A percentile compares a stretch with the other conserved stretches of the same genome.
These are phyloP conservation scores for Characodon lateralis DNA, from an alignment of 2,797 vertebrate species.

Conservation along the genomic window DNA sequence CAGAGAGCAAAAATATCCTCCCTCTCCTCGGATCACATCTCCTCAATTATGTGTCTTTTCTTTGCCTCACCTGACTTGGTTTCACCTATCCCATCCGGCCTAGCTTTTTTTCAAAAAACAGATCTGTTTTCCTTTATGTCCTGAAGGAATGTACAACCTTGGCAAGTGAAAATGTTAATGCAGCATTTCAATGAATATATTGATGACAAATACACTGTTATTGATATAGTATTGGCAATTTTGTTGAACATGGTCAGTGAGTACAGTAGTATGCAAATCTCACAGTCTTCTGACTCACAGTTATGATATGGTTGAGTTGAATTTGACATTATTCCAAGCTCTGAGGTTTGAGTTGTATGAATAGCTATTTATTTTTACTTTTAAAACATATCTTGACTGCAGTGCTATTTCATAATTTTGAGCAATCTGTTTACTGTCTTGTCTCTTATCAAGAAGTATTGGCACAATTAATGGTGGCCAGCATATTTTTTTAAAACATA, in stretches of 20 bases:
- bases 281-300: not conserved
- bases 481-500: no score
- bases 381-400: not conserved
- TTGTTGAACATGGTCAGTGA: not conserved
- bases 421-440: not conserved
- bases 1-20: conserved; percentile 40
- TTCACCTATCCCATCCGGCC: not conserved
- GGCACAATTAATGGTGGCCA: not conserved
- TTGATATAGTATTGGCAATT: not conserved
- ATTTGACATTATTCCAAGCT: not conserved
- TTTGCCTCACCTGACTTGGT: conserved; percentile 7
- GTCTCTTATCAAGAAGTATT: not conserved
- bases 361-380: not conserved
- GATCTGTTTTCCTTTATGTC: not conserved
- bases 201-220: no score
- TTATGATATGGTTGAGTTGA: not conserved
- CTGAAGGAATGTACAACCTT: not conserved
- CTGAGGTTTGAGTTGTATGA: not conserved
- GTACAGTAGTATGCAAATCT: not conserved
- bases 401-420: not conserved
- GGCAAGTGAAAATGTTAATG: no score
- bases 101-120: not conserved
- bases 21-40: conserved; percentile 35
- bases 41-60: conserved; percentile 41
- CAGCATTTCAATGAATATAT: no score